Conservation (phyloP, 2,888 invertebrate genomes). For the Calameuta pallipes region DNA sequence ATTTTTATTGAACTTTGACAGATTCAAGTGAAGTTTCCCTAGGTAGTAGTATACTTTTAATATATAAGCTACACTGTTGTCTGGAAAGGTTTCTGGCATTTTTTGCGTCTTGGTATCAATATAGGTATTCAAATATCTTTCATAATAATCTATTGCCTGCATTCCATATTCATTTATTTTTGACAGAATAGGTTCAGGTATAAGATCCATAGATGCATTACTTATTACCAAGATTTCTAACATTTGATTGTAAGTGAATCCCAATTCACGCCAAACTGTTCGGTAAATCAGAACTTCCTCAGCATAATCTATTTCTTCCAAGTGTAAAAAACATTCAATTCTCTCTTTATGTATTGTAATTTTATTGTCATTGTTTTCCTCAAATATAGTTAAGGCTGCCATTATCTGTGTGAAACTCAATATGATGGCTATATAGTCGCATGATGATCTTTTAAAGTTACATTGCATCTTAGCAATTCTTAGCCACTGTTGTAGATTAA, state of each 20-base stretch:
- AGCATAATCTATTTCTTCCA: background rate
- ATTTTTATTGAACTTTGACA: background rate
- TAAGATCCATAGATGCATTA: background rate
- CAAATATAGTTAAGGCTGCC: background rate
- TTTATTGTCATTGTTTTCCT: background rate
- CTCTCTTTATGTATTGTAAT: background rate
- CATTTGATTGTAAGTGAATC: slow-evolving; percentile 2
- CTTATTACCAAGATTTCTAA: background rate
- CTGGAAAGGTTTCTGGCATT: background rate
- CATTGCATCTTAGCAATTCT: background rate
- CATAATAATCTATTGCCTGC: background rate
- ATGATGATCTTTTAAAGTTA: background rate
- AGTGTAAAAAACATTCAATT: background rate
- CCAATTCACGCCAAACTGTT: slow-evolving; percentile 7
- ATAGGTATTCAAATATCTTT: background rate
- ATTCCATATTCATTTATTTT: slow-evolving; percentile 1
- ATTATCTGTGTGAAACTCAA: background rate
- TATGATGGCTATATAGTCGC: background rate
- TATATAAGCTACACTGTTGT: background rate
- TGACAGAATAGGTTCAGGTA: background rate
- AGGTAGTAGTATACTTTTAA: background rate
- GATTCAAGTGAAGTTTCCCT: background rate
- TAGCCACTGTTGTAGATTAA: background rate
- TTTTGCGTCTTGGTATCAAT: background rate
- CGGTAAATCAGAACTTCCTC: background rate